phyloP scores from a whole-genome alignment of 2,888 invertebrate species.

The Caenorhabditis sp. region DNA sequence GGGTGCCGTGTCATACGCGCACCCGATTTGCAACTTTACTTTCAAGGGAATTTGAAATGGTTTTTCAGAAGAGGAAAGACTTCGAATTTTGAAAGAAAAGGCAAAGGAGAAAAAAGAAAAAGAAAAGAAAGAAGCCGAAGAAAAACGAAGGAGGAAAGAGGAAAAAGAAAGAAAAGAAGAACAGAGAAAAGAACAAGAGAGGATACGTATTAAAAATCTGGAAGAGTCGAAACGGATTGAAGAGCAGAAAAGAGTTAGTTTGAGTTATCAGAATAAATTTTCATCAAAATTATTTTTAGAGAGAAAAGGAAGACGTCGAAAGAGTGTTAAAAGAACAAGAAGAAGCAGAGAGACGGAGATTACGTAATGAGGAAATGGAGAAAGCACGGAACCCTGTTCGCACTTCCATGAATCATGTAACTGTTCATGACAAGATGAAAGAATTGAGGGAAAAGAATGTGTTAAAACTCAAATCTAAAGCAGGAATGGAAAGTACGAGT shows the following conservation, averaged over 20 bases:
- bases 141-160: background rate
- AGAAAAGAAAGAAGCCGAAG: background rate
- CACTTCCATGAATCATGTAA: no score
- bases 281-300: background rate
- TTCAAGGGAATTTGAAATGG: no score
- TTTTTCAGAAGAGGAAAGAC: background rate
- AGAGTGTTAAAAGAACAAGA: no score
- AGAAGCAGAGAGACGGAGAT: no score
- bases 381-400: no score
- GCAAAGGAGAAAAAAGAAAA: background rate
- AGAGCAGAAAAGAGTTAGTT: background rate
- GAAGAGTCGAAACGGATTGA: background rate
- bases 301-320: no score
- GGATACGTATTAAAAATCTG: no score
- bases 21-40: no score
- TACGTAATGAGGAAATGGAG: no score
- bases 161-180: background rate
- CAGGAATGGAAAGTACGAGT: background rate
- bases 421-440: no score
- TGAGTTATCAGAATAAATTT: background rate
- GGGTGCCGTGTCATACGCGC: no score
- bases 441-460: no score
- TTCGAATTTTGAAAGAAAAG: background rate
- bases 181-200: background rate
- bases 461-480: background rate